Conservation (phyloP, 1,140 invertebrate genomes). For the Gonioctena quinquepunctata region DNA sequence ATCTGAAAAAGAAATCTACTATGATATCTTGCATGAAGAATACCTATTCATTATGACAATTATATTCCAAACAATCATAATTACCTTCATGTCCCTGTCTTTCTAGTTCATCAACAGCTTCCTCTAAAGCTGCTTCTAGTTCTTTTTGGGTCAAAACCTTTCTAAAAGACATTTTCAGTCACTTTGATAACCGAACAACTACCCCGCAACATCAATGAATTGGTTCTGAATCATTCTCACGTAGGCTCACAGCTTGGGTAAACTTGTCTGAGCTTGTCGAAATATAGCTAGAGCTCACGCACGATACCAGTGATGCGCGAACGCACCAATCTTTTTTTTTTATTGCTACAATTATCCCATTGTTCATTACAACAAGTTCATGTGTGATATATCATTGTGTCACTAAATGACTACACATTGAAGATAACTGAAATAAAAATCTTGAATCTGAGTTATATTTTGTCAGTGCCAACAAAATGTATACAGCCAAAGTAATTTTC, state of each 20-base stretch:
- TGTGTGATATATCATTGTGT: constrained; percentile 2
- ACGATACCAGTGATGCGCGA: constrained; percentile 1
- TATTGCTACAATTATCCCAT: background rate
- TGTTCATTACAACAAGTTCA: background rate
- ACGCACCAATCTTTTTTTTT: constrained; percentile 11
- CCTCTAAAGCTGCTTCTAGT: constrained; percentile 24
- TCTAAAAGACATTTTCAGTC: constrained; percentile 9
- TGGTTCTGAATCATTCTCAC: constrained; percentile 19
- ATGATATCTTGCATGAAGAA: constrained; percentile 7
- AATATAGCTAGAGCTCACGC: constrained; percentile 1
- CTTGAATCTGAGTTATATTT: background rate
- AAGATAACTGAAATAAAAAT: background rate
- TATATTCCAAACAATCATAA: constrained; percentile 1
- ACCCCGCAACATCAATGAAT: constrained; percentile 17
- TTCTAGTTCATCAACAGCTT: constrained; percentile 17
- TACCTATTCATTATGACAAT: constrained; percentile 1
- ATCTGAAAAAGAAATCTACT: constrained; percentile 1
- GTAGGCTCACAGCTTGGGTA: background rate
- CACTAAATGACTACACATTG: constrained; percentile 6
- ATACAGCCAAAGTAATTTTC: constrained; percentile 2
- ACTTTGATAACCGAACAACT: constrained; percentile 6
- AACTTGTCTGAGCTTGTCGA: constrained; percentile 10
- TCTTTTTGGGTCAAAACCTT: constrained; percentile 22
- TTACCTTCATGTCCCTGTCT: background rate
- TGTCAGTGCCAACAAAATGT: background rate